Evolutionary conservation across 2,888 invertebrate species (phyloP).

Genomic region (Busseola fusca): DNA sequence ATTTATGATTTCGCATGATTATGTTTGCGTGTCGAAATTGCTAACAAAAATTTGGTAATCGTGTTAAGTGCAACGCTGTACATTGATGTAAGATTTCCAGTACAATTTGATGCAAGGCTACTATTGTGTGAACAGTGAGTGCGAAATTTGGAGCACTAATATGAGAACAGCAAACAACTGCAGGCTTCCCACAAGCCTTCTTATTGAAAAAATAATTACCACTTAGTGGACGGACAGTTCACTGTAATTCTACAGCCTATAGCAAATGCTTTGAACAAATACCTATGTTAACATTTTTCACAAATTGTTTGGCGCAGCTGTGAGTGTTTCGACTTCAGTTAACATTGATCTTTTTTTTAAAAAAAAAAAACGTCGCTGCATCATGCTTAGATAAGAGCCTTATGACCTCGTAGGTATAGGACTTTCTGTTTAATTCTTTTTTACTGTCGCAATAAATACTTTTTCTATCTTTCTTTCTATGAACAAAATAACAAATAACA

Average conservation of each 20-base stretch:
- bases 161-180: constrained; percentile 72
- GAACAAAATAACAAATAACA: constrained; percentile 2
- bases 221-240: constrained; percentile 51
- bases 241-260: constrained; percentile 42
- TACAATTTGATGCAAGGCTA: constrained; percentile 76
- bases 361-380: neutral
- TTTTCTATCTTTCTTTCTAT: neutral
- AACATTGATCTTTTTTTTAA: neutral
- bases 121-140: constrained; percentile 70
- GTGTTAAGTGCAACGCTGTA: constrained; percentile 70
- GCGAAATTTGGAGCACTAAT: constrained; percentile 72
- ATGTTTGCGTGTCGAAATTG: constrained; percentile 64
- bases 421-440: neutral
- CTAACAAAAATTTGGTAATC: constrained; percentile 63
- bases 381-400: neutral
- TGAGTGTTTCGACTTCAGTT: neutral
- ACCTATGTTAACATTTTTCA: constrained; percentile 28
- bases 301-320: constrained; percentile 51
- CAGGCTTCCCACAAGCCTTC: constrained; percentile 55
- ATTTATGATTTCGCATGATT: constrained; percentile 45
- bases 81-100: constrained; percentile 66
- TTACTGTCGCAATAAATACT: neutral
- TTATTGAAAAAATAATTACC: constrained; percentile 55
- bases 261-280: constrained; percentile 46
- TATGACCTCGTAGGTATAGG: neutral